Base-by-base conservation (phyloP, 2,888 invertebrate genomes). In the Nineta flava region DNA sequence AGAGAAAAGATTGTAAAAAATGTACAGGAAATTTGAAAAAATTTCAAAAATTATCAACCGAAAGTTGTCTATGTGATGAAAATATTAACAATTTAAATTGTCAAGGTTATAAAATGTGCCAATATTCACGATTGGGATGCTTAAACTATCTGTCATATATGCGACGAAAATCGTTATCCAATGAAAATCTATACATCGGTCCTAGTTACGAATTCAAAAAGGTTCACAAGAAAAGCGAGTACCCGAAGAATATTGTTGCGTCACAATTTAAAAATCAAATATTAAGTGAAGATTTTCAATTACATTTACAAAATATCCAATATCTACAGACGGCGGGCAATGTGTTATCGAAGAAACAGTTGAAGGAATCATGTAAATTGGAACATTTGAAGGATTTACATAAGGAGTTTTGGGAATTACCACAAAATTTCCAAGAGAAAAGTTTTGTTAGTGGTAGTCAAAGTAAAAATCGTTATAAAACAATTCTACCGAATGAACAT, bases 331-430 rank as follows among this genome's bases (percentile, higher is more conserved):
- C 79, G 54, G 82, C 82, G 0, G 76, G 81, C 0, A 81, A 79
- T 56, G 68, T 79, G 0, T 61, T 83, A 3, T 69, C 74, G 1
- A 64, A 80, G n/a, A 68, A 73, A 34, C 78, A 81, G 52, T 60
- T 83, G 46, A 71, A 72, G 47, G 75, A 57, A 31, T 56, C 61
- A 21, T 67, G 67, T 54, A 63, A 66, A 26, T 10, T 35, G 9
- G 49, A 49, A 45, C 31, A 49, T 49, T 17, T 49, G 9, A 49
- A 49, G 17, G 45, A 49, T 44, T 49, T 94, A 48, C 83, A 87
- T 61, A 84, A 88, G 60, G 93, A 94, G 65, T 94, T 94, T 63
- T 93, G 92, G 92, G 91, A 92, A 65, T 81, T 94, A 60, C 93
- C 93, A 0, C 76, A 88, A 53, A 94, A 94, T 66, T 83, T 90